phyloP scores from a whole-genome alignment of 2,888 invertebrate genomes.

The Agonopterix subpropinquella region DNA sequence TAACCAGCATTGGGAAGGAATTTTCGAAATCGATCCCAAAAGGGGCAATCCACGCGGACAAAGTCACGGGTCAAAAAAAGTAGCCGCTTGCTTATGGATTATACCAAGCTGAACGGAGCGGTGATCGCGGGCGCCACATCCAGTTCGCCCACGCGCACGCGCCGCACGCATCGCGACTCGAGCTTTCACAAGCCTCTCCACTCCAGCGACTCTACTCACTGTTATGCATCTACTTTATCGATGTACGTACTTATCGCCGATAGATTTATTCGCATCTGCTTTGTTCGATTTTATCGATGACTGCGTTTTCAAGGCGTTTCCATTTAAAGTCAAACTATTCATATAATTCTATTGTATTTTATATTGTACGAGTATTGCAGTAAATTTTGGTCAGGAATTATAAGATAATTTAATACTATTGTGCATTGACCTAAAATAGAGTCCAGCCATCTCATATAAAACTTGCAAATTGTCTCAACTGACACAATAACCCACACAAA shows the following conservation, averaged over 20 bases:
- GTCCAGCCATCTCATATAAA: no score
- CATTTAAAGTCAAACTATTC: no score
- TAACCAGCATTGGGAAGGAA: background rate
- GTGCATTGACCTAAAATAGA: no score
- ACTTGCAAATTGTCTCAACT: no score
- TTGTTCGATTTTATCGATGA: background rate
- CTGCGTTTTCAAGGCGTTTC: no score
- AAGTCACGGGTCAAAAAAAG: background rate
- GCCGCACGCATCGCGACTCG: conserved; percentile 41
- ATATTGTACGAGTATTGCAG: no score
- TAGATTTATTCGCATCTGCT: conserved; percentile 21
- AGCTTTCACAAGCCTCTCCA: conserved; percentile 59
- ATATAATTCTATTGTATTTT: no score
- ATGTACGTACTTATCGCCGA: conserved; percentile 11
- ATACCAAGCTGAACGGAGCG: conserved; percentile 19
- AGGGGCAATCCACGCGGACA: no score
- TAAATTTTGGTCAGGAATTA: no score
- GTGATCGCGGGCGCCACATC: conserved; percentile 47
- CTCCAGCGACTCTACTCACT: conserved; percentile 13
- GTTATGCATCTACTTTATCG: conserved; percentile 17
- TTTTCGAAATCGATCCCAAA: background rate
- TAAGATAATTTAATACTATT: no score
- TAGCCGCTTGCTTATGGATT: conserved; percentile 11
- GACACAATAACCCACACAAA: no score
- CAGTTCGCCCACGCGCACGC: conserved; percentile 66